These are phyloP conservation scores for Tretioscincus oriximinensis DNA, from an alignment of 2,113 vertebrate species.

Conservation along the genomic window DNA sequence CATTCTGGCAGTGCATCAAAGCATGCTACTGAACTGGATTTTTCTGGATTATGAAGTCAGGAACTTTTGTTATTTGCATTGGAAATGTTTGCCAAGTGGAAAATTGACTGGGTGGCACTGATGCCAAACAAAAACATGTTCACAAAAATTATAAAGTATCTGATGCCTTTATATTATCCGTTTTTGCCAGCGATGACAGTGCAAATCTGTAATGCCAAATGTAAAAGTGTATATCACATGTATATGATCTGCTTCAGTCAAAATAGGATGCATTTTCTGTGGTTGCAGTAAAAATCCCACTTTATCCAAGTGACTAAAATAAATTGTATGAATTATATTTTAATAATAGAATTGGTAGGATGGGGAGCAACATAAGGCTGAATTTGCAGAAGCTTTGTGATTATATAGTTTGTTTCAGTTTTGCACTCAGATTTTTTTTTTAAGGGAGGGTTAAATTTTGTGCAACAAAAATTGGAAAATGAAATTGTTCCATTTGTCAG, in stretches of 20 bases:
- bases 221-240: neutral
- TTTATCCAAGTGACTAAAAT: conserved; percentile 7
- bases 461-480: conserved; percentile 16
- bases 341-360: neutral
- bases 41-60: no score
- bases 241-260: conserved; percentile 15
- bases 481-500: conserved; percentile 36
- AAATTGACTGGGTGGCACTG: no score
- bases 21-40: no score
- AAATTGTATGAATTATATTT: neutral
- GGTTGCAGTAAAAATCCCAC: conserved; percentile 27
- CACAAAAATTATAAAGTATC: no score
- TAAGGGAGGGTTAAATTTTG: neutral
- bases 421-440: conserved; percentile 3
- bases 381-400: conserved; percentile 20
- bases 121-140: no score
- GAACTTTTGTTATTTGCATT: no score
- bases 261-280: conserved; percentile 42
- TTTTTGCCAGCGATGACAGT: no score
- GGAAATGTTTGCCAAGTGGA: no score
- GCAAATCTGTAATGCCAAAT: conserved; percentile 5
- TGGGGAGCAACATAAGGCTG: neutral
- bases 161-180: no score
- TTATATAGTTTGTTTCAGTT: conserved; percentile 24
- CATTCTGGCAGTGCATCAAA: no score